These are phyloP conservation scores for Pseudoips prasinana DNA, from an alignment of 2,888 invertebrate genomes.

Conservation along the genomic window DNA sequence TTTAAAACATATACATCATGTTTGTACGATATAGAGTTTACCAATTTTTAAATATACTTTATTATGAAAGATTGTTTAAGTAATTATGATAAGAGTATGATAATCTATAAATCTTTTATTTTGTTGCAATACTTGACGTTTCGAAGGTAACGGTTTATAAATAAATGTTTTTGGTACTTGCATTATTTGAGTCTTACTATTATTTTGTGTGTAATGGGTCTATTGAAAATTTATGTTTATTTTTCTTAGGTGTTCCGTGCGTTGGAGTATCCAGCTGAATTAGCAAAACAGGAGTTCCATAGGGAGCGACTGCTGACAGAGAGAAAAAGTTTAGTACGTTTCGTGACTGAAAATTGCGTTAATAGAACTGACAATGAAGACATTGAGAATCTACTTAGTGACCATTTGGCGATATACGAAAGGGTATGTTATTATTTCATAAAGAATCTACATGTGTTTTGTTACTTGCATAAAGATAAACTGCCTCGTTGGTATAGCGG, in stretches of 20 bases:
- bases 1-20: slow-evolving; percentile 72
- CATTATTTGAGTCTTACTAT: too few relatives aligned
- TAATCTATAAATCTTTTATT: too few relatives aligned
- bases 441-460: not conserved
- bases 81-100: too few relatives aligned
- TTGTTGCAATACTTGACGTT: too few relatives aligned
- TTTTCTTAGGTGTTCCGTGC: slow-evolving; percentile 87
- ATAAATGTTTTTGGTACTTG: too few relatives aligned
- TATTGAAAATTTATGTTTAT: too few relatives aligned
- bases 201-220: too few relatives aligned
- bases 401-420: slow-evolving; percentile 67
- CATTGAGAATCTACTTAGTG: slow-evolving; percentile 75
- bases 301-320: slow-evolving; percentile 82
- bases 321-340: slow-evolving; percentile 80
- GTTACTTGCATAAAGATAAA: too few relatives aligned
- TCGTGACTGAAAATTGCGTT: slow-evolving; percentile 81
- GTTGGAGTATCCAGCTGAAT: slow-evolving; percentile 89
- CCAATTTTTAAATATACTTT: slow-evolving; percentile 76
- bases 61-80: not conserved
- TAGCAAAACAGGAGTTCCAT: slow-evolving; percentile 84
- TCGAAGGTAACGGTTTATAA: too few relatives aligned
- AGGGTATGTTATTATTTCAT: slow-evolving; percentile 42
- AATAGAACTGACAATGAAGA: slow-evolving; percentile 76
- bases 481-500: too few relatives aligned
- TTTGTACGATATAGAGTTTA: slow-evolving; percentile 84